Base-by-base conservation (phyloP, 2,888 invertebrate genomes). In the Sarcophaga rosellei region DNA sequence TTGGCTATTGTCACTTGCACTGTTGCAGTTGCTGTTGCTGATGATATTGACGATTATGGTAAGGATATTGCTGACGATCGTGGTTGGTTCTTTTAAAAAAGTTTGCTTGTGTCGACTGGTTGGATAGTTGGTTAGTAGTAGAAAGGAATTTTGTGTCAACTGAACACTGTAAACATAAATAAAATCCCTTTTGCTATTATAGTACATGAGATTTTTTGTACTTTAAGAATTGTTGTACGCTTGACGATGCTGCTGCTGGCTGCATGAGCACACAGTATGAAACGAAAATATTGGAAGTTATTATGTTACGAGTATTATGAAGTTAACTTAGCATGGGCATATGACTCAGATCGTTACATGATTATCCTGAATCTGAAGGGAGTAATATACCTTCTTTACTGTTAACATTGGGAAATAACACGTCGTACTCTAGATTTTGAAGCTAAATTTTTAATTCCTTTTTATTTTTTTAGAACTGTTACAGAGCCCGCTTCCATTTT, bases 101-200 rank as follows among this genome's bases (percentile, higher is more conserved):
- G 15, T 21, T 70, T 20, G 2, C 8, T 20, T 72, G 44, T 53
- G n/a, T 75, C 65, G 20, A 35, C 68, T 69, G 68, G 76, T 69
- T 75, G 78, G 59, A 72, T 57, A 20, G 25, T 57, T 8, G 47
- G 23, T 23, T 45, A 21, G 23, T 53, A 20, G 63, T n/a, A 73
- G 59, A n/a, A 68, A 59, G 57, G 75, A 72, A 62, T 87, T 88
- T 89, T 89, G 90, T 91, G 89, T 89, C 89, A 90, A 88, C 87
- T 89, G 88, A 89, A 89, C 35, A 8, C 90, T 88, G 91, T 91
- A 90, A 91, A 91, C 91, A 91, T 91, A 91, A 91, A 92, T 91
- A 91, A 91, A 90, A 89, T 90, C 92, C 90, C 91, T 90, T 92
- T 87, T 65, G 12, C 66, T 68, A 81, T 45, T 79, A 15, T 3